A percentile compares a stretch with the other conserved stretches of the same genome.
Evolutionary conservation across 2,888 invertebrate genomes (phyloP).

Genomic region (Tholera decimalis): DNA sequence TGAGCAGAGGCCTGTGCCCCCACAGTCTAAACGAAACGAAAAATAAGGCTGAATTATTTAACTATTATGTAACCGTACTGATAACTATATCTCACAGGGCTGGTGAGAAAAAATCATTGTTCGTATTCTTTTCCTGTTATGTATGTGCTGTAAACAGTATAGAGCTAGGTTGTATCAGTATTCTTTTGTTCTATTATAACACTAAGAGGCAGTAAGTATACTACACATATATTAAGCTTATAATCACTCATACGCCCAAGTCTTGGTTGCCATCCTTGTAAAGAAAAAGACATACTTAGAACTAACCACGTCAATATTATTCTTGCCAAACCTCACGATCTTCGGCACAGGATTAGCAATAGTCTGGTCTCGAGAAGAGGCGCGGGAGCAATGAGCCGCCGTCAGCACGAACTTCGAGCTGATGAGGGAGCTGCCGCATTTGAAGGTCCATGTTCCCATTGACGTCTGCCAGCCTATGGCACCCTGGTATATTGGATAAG

Average conservation of each 20-base stretch:
- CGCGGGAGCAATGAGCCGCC: conserved; percentile 92
- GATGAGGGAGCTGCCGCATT: conserved; percentile 93
- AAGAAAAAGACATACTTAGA: neutral
- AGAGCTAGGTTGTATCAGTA: too few species aligned
- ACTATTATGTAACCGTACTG: too few species aligned
- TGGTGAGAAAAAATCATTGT: too few species aligned
- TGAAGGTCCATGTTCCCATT: conserved; percentile 75
- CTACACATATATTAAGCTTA: too few species aligned
- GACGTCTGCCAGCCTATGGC: conserved; percentile 80
- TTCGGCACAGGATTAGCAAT: conserved; percentile 73
- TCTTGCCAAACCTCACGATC: conserved; percentile 77
- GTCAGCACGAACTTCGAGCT: conserved; percentile 92
- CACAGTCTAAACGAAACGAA: too few species aligned
- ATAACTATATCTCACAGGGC: too few species aligned
- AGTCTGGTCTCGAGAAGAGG: conserved; percentile 67
- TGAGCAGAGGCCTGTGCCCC: too few species aligned
- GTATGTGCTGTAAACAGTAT: neutral
- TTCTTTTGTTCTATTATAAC: neutral
- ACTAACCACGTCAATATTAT: conserved; percentile 70
- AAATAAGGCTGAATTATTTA: too few species aligned
- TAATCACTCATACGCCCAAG: too few species aligned
- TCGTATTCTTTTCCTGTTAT: too few species aligned
- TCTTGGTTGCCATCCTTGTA: too few species aligned
- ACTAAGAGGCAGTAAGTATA: too few species aligned
- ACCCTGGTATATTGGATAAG: conserved; percentile 68